phyloP scores from a whole-genome alignment of 2,888 invertebrate species.

The Drosophila percnosoma region DNA sequence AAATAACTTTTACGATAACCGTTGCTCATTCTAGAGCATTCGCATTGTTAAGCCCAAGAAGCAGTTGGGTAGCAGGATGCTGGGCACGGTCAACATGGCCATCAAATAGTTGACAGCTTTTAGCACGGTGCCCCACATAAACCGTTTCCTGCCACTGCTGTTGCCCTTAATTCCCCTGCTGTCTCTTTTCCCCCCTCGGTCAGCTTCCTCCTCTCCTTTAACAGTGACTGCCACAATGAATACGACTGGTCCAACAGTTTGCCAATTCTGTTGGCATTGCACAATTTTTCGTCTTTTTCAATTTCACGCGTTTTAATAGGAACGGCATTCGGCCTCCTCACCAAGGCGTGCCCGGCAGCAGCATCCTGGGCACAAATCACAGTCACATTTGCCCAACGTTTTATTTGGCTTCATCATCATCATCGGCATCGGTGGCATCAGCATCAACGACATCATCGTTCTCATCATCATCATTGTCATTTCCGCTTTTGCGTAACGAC shows the following conservation, averaged over 20 bases:
- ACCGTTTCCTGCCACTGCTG: slow-evolving; percentile 34
- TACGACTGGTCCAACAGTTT: slow-evolving; percentile 56
- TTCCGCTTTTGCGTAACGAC: slow-evolving; percentile 79
- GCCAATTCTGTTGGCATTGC: slow-evolving; percentile 63
- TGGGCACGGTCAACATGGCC: slow-evolving; percentile 27
- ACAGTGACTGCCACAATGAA: slow-evolving; percentile 34
- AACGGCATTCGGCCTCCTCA: slow-evolving; percentile 4
- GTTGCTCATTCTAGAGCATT: slow-evolving; percentile 9
- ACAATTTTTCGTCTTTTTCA: slow-evolving; percentile 75
- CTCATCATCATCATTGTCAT: slow-evolving; percentile 70
- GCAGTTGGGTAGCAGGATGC: slow-evolving; percentile 22
- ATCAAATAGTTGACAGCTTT: slow-evolving; percentile 63
- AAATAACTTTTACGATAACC: slow-evolving; percentile 3
- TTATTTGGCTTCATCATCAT: slow-evolving; percentile 50
- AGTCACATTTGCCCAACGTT: slow-evolving; percentile 48
- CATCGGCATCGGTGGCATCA: slow-evolving; percentile 20
- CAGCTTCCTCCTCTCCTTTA: neutral
- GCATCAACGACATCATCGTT: slow-evolving; percentile 7
- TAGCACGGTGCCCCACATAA: slow-evolving; percentile 43
- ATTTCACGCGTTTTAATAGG: slow-evolving; percentile 74
- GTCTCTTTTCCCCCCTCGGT: neutral
- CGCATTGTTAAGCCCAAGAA: slow-evolving; percentile 10
- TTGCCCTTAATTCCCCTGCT: neutral
- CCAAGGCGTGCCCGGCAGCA: slow-evolving; percentile 14
- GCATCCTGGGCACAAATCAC: slow-evolving; percentile 44